phyloP scores from a whole-genome alignment of 2,113 vertebrate species.

The Eclectus roratus region DNA sequence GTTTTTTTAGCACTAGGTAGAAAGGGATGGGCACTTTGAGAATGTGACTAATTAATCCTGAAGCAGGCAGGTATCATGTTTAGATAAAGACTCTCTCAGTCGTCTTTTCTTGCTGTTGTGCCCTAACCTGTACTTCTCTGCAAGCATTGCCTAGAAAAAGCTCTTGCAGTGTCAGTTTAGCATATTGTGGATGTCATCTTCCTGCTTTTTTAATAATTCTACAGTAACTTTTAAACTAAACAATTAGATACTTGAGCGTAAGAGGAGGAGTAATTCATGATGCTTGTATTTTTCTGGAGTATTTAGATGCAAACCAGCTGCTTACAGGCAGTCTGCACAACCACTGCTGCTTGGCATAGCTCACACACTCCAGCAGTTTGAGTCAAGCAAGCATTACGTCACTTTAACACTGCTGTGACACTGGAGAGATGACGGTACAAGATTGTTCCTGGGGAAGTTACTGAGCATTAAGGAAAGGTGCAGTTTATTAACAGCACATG shows the following conservation, averaged over 20 bases:
- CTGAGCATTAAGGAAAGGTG: background rate
- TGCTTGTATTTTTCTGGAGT: background rate
- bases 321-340: background rate
- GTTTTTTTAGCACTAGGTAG: background rate
- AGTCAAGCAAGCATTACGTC: background rate
- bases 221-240: background rate
- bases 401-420: accelerated
- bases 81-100: too few species aligned
- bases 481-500: accelerated
- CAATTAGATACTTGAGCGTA: background rate
- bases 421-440: background rate
- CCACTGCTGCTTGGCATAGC: background rate
- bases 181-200: background rate
- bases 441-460: too few species aligned
- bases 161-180: background rate
- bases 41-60: background rate
- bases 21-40: background rate
- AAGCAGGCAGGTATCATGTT: accelerated
- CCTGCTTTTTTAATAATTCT: background rate
- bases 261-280: background rate
- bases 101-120: background rate
- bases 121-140: background rate
- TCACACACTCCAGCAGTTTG: accelerated
- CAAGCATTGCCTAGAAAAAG: background rate
- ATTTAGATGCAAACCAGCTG: background rate